Percentiles rank a stretch among this genome's conserved stretches.
These are phyloP conservation scores for Leistus spinibarbis DNA, from an alignment of 2,888 invertebrate species.

Conservation along the genomic window DNA sequence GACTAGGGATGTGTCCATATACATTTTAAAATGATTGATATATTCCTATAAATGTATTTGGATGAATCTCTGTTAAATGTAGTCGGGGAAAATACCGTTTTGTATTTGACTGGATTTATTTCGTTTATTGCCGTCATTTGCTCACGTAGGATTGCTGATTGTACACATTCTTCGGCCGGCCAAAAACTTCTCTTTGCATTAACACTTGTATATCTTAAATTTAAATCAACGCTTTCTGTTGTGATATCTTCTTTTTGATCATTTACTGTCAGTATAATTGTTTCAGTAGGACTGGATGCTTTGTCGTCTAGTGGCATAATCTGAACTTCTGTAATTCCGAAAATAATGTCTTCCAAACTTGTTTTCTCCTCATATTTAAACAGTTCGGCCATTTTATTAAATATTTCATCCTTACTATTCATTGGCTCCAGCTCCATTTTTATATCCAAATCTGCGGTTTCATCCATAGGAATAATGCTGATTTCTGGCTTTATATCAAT, in stretches of 20 bases:
- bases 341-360: neutral
- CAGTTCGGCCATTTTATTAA: neutral
- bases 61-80: neutral
- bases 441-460: no score
- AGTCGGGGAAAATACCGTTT: neutral
- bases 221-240: no score
- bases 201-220: no score
- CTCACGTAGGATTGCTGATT: neutral
- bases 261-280: neutral
- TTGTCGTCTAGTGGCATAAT: neutral
- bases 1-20: no score
- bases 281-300: neutral
- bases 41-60: no score
- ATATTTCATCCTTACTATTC: neutral
- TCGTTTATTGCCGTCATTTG: neutral
- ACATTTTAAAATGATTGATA: no score
- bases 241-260: no score
- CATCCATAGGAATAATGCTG: no score
- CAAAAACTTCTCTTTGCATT: no score
- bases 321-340: neutral
- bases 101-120: conserved; percentile 10
- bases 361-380: neutral
- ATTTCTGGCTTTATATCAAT: no score
- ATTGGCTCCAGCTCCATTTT: neutral
- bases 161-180: neutral